Evolutionary conservation across 2,797 vertebrate species (phyloP), one percentile per base, ranked within the genome.

Genomic region (Potorous gilbertii): DNA sequence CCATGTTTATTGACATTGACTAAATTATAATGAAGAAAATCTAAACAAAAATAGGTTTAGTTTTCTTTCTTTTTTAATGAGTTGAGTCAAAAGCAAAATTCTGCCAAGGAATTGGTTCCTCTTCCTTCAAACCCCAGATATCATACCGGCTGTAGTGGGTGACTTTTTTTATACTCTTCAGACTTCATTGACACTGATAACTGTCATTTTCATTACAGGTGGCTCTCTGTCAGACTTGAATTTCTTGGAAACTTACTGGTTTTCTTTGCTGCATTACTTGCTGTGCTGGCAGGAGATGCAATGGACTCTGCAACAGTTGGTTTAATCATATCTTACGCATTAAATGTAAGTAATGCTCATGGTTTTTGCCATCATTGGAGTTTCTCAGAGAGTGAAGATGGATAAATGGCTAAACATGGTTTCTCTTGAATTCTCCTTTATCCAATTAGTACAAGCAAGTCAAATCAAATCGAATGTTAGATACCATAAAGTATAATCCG

Each of bases 331-430:
- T 97, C 98, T 27, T 99, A 98, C 97, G 97, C 98, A 87, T 93
- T 98, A 92, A 99, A 98, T 97, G 98, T 99, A 98, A 98, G 98
- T 98, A 94, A 95, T 62, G 34, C 89, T 90, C 90, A 57, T 94
- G 90, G 24, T 28, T 55, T 50, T 62, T 95, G 29, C n/a, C 55
- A 55, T 94, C 81, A 0, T 34, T 95, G 34, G 52, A 92, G 28
- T 92, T 13, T 31, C 91, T 10, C 54, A 27, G 93, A 92, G 91
- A 34, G 21, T 5, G 92, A 89, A 5, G 57, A 56, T 90, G 55
- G 81, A 56, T 90, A 46, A 1, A 54, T 2, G n/a, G 40, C 16
- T 74, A 40, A 40, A 74, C 2, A 74, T 1, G 16, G 1, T 74
- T 74, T 74, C n/a, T 5, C 34, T 74, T 74, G 66, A 74, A n/a